Percentiles rank a stretch among this genome's conserved stretches.
These are phyloP conservation scores for Xenopus tropicalis DNA, from an alignment of 2,113 vertebrate genomes.

Conservation along the genomic window UCB_Xtro_10.0 CM004445.2:39789001-39789500, in stretches of 20 bases:
- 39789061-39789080: slow-evolving; percentile 97
- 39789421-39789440: no score
- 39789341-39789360: no score
- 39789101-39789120: slow-evolving; percentile 97
- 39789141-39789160: slow-evolving; percentile 99
- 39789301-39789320: slow-evolving; percentile 56
- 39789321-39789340: background rate
- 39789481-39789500: no score
- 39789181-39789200: slow-evolving; percentile 80
- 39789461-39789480: no score
- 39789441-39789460: no score
- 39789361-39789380: no score
- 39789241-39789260: slow-evolving; percentile 48
- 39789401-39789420: no score
- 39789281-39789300: slow-evolving; percentile 79
- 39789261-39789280: slow-evolving; percentile 52
- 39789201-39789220: slow-evolving; percentile 51
- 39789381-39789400: no score
- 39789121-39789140: slow-evolving; percentile 92
- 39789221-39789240: slow-evolving; percentile 53
- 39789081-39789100: slow-evolving; percentile 98
- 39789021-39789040: slow-evolving; percentile 83
- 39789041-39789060: slow-evolving; percentile 85
- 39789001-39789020: slow-evolving; percentile 84
- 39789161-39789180: slow-evolving; percentile 94